phyloP scores from a whole-genome alignment of 2,113 vertebrate species.

The Petromus typicus region DNA sequence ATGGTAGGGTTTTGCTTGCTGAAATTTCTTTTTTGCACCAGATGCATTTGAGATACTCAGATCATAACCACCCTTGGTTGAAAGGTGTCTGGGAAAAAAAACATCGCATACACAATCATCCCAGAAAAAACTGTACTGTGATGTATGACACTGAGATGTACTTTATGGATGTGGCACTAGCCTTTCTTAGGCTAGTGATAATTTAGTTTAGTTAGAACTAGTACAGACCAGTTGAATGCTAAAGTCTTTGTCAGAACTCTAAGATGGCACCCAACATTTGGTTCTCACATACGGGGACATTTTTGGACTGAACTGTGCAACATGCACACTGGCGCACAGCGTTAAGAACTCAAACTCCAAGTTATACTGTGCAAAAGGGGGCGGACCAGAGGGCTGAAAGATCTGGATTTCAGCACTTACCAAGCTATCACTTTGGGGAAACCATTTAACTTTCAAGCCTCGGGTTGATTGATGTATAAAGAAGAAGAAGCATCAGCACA shows the following conservation, averaged over 20 bases:
- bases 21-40: not conserved
- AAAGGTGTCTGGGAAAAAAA: not conserved
- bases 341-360: not conserved
- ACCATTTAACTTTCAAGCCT: not conserved
- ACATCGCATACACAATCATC: not conserved
- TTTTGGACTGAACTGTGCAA: not conserved
- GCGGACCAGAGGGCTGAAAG: not conserved
- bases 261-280: not conserved
- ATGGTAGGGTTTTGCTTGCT: not conserved
- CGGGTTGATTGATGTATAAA: not conserved
- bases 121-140: not conserved
- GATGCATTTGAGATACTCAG: not conserved
- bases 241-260: not conserved
- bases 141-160: not conserved
- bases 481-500: not conserved
- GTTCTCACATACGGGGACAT: not conserved
- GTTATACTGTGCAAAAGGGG: not conserved
- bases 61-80: not conserved
- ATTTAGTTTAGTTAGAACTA: conserved; percentile 4
- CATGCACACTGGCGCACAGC: not conserved
- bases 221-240: not conserved
- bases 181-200: not conserved
- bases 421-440: not conserved
- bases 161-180: not conserved
- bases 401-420: not conserved